Conservation (phyloP, 2,888 invertebrate species). For the Drosophila putrida region DNA sequence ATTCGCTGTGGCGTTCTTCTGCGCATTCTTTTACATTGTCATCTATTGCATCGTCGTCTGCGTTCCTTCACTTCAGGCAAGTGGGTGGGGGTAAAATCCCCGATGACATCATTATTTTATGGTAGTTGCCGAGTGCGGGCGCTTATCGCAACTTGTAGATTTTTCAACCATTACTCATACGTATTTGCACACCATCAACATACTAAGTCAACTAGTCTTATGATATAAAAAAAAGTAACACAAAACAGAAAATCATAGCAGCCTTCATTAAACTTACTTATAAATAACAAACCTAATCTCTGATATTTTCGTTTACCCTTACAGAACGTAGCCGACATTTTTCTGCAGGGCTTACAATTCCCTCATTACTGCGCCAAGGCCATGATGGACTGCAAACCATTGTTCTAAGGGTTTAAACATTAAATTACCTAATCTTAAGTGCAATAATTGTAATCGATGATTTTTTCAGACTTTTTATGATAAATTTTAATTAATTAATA, state of each 20-base stretch:
- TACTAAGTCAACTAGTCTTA: constrained; percentile 23
- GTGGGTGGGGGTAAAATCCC: constrained; percentile 72
- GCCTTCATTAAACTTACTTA: constrained; percentile 7
- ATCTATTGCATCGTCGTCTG: constrained; percentile 90
- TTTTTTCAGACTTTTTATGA: constrained; percentile 53
- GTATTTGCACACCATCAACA: constrained; percentile 28
- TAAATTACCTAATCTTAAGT: constrained; percentile 48
- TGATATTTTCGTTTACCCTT: constrained; percentile 74
- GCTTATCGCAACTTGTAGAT: constrained; percentile 46
- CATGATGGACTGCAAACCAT: constrained; percentile 89
- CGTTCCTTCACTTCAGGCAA: constrained; percentile 89
- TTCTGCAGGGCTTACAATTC: constrained; percentile 89
- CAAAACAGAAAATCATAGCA: background rate
- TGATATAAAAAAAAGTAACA: constrained; percentile 34
- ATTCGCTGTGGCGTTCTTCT: constrained; percentile 89
- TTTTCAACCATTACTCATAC: constrained; percentile 58
- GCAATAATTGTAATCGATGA: constrained; percentile 44
- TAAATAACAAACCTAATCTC: constrained; percentile 8
- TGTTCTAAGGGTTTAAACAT: constrained; percentile 73
- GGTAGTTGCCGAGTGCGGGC: constrained; percentile 33
- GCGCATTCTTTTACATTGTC: constrained; percentile 90
- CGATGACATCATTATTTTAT: constrained; percentile 45
- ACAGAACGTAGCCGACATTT: constrained; percentile 89
- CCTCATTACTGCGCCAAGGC: constrained; percentile 90
- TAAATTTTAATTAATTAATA: constrained; percentile 69